These are phyloP conservation scores for Pterostichus niger DNA, from an alignment of 2,888 invertebrate species.

Conservation along the genomic window DNA sequence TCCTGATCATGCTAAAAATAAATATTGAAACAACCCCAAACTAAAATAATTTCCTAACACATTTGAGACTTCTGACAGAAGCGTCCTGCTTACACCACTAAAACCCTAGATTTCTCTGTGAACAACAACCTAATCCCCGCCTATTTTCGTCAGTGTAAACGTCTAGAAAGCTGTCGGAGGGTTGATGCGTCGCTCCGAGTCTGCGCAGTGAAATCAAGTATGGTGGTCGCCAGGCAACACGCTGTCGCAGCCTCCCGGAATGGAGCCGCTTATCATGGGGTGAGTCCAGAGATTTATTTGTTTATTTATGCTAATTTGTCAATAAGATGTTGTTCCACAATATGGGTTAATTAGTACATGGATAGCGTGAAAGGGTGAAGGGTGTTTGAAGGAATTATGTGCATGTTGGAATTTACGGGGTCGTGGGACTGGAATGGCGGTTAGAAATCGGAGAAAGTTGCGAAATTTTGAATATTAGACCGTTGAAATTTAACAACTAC, in stretches of 20 bases:
- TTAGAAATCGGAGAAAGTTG: slow-evolving; percentile 58
- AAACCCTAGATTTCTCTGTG: slow-evolving; percentile 28
- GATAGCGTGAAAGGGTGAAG: neutral
- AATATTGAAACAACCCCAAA: neutral
- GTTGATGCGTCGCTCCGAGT: slow-evolving; percentile 31
- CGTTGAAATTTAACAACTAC: neutral
- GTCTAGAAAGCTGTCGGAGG: slow-evolving; percentile 8
- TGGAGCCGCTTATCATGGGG: slow-evolving; percentile 48
- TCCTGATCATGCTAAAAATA: neutral
- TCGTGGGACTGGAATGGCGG: slow-evolving; percentile 58
- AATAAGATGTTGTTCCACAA: slow-evolving; percentile 33
- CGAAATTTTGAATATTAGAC: slow-evolving; percentile 17
- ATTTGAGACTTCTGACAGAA: neutral
- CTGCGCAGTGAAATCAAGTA: slow-evolving; percentile 62
- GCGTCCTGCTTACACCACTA: slow-evolving; percentile 51
- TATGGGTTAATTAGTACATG: neutral
- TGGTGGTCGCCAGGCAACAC: slow-evolving; percentile 65
- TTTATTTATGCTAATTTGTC: slow-evolving; percentile 55
- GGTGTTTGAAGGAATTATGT: neutral
- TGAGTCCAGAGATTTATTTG: slow-evolving; percentile 60
- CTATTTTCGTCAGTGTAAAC: slow-evolving; percentile 60
- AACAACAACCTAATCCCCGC: slow-evolving; percentile 24
- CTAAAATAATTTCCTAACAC: neutral
- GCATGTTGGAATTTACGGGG: slow-evolving; percentile 20
- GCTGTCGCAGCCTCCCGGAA: slow-evolving; percentile 64